Conservation (phyloP, 2,888 invertebrate species). For the Celastrina argiolus region DNA sequence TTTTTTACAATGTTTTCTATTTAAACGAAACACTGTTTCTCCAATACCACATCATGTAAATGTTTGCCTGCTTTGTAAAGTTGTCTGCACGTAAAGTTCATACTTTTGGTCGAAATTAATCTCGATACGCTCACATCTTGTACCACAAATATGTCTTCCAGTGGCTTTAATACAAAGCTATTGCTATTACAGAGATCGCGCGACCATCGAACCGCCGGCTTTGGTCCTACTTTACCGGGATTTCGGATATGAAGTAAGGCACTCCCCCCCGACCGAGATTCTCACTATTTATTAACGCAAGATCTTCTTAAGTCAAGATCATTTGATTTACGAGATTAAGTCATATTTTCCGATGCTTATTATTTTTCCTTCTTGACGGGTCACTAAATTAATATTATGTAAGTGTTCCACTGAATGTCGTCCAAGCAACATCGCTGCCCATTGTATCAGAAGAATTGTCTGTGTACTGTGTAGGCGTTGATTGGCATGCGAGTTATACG, state of each 20-base stretch:
- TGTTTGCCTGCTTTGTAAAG: too few relatives aligned
- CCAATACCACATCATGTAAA: too few relatives aligned
- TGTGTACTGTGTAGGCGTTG: too few relatives aligned
- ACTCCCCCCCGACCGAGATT: slow-evolving; percentile 68
- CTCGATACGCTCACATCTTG: slow-evolving; percentile 44
- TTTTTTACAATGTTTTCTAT: too few relatives aligned
- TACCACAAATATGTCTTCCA: slow-evolving; percentile 62
- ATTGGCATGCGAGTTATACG: too few relatives aligned
- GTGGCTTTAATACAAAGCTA: slow-evolving; percentile 77
- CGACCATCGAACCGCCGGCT: slow-evolving; percentile 73
- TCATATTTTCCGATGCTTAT: not conserved
- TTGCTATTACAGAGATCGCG: slow-evolving; percentile 76
- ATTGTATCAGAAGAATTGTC: too few relatives aligned
- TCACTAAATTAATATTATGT: not conserved
- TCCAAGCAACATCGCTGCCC: too few relatives aligned
- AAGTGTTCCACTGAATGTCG: too few relatives aligned
- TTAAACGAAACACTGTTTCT: too few relatives aligned
- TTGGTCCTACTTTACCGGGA: slow-evolving; percentile 76
- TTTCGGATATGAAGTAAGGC: slow-evolving; percentile 77
- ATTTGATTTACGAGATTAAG: slow-evolving; percentile 11
- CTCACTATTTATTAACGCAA: slow-evolving; percentile 40
- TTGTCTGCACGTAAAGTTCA: too few relatives aligned
- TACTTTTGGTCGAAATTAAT: not conserved
- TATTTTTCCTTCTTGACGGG: not conserved
- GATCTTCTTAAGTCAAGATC: not conserved